Percentiles rank a stretch among this genome's conserved stretches.
Conservation (phyloP, 2,113 vertebrate genomes). For the Ochotona princeps region DNA sequence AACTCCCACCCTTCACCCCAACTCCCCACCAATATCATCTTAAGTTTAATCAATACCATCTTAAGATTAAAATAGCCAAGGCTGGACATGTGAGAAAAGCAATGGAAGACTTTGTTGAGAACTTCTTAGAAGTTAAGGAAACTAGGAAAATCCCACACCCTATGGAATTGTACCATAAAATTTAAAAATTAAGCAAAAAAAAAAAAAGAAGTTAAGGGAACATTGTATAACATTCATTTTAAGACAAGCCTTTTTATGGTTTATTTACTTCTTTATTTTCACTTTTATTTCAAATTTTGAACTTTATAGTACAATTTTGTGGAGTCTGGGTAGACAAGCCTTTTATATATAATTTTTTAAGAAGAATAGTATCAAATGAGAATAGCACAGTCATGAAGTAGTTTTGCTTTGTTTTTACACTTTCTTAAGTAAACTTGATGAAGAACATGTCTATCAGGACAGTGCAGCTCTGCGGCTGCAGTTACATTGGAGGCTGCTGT, state of each 20-base stretch:
- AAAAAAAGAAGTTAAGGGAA: background rate
- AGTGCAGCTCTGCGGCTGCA: conserved; percentile 27
- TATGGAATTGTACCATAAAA: too few relatives aligned
- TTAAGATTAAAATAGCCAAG: background rate
- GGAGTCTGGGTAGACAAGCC: background rate
- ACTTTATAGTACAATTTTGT: too few relatives aligned
- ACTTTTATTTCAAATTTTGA: too few relatives aligned
- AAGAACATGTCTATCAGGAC: background rate
- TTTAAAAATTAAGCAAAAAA: too few relatives aligned
- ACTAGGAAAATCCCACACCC: background rate
- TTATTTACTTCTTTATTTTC: too few relatives aligned
- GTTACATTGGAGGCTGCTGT: conserved; percentile 45
- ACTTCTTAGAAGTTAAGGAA: background rate
- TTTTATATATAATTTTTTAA: conserved; percentile 6
- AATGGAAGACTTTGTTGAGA: background rate
- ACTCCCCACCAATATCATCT: too few relatives aligned
- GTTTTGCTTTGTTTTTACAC: background rate
- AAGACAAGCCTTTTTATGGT: background rate
- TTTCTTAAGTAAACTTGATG: conserved; percentile 48
- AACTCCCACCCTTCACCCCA: too few relatives aligned
- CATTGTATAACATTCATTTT: background rate
- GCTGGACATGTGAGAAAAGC: background rate
- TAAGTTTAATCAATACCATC: background rate
- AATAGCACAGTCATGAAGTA: conserved; percentile 35
- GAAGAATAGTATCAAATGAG: conserved; percentile 54